These are phyloP conservation scores for Pseudorhiza aurosa DNA, from an alignment of 30 jellyfish, hydroid and myxozoan species.

Conservation along the genomic window DNA sequence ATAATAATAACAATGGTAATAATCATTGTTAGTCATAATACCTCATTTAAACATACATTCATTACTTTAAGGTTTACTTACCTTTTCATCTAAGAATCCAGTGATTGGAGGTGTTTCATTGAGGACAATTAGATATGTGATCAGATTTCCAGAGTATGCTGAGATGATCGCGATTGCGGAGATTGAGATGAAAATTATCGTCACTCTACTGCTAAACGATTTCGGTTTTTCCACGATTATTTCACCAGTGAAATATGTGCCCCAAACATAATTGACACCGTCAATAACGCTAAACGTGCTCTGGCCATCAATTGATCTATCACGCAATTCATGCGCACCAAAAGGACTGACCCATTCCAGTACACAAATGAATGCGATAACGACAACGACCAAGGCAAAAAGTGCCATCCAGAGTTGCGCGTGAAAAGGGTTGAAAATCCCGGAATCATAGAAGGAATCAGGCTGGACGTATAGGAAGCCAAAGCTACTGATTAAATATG, in stretches of 20 bases:
- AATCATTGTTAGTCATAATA: neutral
- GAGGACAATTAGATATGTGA: conserved; percentile 7
- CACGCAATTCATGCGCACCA: neutral
- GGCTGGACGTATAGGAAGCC: neutral
- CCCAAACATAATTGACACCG: conserved; percentile 47
- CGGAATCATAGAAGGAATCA: neutral
- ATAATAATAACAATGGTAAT: neutral
- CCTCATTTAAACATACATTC: neutral
- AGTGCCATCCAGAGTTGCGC: neutral
- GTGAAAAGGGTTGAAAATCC: conserved; percentile 9
- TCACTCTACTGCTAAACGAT: conserved; percentile 2
- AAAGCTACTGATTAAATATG: neutral
- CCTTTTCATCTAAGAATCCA: conserved; percentile 22
- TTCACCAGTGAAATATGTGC: conserved; percentile 31
- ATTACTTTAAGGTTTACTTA: neutral
- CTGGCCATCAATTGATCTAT: neutral
- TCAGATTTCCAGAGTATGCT: conserved; percentile 19
- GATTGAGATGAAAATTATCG: neutral
- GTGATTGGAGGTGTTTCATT: conserved; percentile 13
- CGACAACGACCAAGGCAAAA: neutral
- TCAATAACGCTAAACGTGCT: conserved; percentile 7
- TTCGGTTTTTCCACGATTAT: conserved; percentile 16
- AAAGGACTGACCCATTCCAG: conserved; percentile 22
- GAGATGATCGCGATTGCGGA: neutral
- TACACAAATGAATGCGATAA: conserved; percentile 1